These are phyloP conservation scores for Furnarius figulus DNA, from an alignment of 2,113 vertebrate genomes.

Conservation along the genomic window DNA sequence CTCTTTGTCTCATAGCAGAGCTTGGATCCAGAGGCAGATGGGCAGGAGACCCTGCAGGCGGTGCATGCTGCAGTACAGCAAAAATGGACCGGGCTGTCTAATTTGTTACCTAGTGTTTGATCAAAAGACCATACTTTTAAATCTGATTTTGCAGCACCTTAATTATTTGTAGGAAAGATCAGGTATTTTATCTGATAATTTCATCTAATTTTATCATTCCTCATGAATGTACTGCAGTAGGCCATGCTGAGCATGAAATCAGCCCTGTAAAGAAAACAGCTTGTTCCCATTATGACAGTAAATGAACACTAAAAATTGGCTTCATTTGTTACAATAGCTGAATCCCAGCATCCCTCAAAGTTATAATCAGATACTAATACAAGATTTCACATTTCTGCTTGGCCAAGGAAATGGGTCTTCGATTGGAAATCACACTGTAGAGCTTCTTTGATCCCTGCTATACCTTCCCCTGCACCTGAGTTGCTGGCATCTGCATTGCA, in stretches of 20 bases:
- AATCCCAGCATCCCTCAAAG: not conserved
- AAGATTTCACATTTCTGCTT: not conserved
- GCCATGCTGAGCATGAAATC: not conserved
- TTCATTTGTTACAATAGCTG: not conserved
- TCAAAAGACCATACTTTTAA: not conserved
- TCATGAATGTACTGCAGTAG: not conserved
- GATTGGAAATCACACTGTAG: not conserved
- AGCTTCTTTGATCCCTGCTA: not conserved
- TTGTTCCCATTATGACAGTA: not conserved
- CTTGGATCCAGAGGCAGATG: not conserved
- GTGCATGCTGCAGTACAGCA: not conserved
- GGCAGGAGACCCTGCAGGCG: not conserved
- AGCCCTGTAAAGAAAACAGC: not conserved
- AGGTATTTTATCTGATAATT: not conserved
- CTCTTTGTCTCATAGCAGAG: accelerated
- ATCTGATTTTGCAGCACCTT: not conserved
- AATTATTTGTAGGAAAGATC: not conserved
- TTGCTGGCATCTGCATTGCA: not conserved
- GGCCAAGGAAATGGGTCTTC: not conserved
- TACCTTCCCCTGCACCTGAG: not conserved
- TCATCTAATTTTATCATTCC: not conserved
- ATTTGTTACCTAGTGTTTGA: not conserved
- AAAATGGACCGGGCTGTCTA: not conserved
- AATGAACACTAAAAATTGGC: not conserved
- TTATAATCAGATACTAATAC: not conserved